Conservation (phyloP, 2,113 vertebrate genomes). For the Eleginops maclovinus region DNA sequence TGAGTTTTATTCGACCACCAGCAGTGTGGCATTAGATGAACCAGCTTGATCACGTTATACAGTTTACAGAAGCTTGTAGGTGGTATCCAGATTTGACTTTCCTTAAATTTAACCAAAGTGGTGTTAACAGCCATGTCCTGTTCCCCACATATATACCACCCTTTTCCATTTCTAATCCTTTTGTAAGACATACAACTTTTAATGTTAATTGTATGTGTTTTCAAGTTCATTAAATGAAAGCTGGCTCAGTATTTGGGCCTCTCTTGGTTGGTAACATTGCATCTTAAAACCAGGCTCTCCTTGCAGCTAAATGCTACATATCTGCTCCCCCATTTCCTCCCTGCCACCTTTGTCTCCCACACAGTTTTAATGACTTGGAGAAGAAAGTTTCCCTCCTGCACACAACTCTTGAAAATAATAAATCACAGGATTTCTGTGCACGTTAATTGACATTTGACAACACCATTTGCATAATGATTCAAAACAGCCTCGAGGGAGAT, state of each 20-base stretch:
- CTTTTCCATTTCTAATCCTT: neutral
- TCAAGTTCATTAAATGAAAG: neutral
- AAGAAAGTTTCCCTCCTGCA: slow-evolving; percentile 74
- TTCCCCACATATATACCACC: neutral
- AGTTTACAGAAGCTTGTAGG: neutral
- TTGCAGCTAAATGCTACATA: slow-evolving; percentile 6
- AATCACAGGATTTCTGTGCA: slow-evolving; percentile 80
- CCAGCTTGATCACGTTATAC: neutral
- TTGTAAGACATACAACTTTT: neutral
- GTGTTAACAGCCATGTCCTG: neutral
- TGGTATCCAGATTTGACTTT: neutral
- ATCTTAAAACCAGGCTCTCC: neutral
- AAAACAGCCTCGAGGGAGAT: slow-evolving; percentile 81
- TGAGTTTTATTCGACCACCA: neutral
- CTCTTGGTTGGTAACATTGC: neutral
- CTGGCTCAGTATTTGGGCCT: neutral
- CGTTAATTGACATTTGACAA: slow-evolving; percentile 85
- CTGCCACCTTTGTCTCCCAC: slow-evolving; percentile 62
- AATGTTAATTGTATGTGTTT: neutral
- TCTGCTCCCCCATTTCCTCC: neutral
- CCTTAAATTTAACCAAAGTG: neutral
- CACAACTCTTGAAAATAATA: slow-evolving; percentile 76
- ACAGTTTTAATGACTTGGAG: slow-evolving; percentile 75
- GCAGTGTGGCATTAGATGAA: neutral
- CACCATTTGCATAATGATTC: slow-evolving; percentile 85